A percentile compares a stretch with the other conserved stretches of the same genome.
These are phyloP conservation scores for Hycleus cichorii DNA, from an alignment of 1,140 invertebrate genomes.

Conservation along the genomic window DNA sequence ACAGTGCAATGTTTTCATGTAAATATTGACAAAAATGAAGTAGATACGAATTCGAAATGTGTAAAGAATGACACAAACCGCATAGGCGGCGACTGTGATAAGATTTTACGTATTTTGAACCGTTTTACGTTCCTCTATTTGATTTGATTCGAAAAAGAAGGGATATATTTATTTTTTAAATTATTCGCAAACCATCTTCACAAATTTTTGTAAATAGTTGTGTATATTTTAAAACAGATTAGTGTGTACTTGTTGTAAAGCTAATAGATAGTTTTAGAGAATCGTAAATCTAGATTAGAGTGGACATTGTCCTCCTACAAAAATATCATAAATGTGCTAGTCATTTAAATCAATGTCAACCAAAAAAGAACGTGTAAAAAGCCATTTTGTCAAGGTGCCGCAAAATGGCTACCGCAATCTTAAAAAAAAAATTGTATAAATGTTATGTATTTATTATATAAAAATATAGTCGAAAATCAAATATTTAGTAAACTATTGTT, in stretches of 20 bases:
- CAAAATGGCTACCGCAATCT: constrained; percentile 24
- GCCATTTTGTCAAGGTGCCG: constrained; percentile 26
- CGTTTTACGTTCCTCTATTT: too few relatives aligned
- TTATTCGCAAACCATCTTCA: neutral
- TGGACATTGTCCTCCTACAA: neutral
- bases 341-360: constrained; percentile 27
- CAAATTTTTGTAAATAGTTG: constrained; percentile 14
- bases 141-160: too few relatives aligned
- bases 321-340: constrained; percentile 29
- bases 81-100: constrained; percentile 33
- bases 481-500: neutral
- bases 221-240: constrained; percentile 14
- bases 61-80: constrained; percentile 33
- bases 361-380: constrained; percentile 9
- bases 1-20: constrained; percentile 26
- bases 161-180: constrained; percentile 16
- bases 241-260: constrained; percentile 17
- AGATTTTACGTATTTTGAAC: constrained; percentile 27
- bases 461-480: constrained; percentile 27
- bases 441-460: constrained; percentile 43
- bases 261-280: neutral
- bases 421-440: constrained; percentile 33
- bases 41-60: constrained; percentile 23
- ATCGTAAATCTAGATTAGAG: too few relatives aligned
- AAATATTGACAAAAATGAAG: constrained; percentile 11